Evolutionary conservation across 2,113 vertebrate genomes (phyloP), one percentile per base, ranked within the genome.

Genomic region (Apodemus speciosus): DNA sequence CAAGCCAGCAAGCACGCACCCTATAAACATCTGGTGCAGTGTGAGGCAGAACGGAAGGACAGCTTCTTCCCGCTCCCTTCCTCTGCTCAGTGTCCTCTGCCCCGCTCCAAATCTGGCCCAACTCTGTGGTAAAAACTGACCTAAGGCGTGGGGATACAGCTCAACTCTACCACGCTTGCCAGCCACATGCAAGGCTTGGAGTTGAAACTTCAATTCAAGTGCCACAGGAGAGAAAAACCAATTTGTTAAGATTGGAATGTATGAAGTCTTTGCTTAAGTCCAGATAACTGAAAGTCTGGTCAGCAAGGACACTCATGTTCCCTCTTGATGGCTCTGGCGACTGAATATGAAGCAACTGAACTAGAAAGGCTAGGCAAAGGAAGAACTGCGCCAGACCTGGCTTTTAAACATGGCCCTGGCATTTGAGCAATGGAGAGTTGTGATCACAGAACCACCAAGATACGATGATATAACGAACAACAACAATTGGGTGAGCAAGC

Each of bases 261-360:
- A 86, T 89, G 56, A 85, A 91, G 40, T 73, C 66, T 87, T 79
- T 38, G 56, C 66, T 91, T 77, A 93, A 95, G 89, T 94, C 35
- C 30, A 92, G 13, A 7, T 81, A 58, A 6, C 43, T 92, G 38
- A 91, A 85, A 14, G 46, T 84, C 75, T 95, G 38, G 38, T 20
- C 14, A 92, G 85, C 20, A 94, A 40, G n/a, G 27, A 68, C 38
- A 94, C 72, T 79, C 15, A 93, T 93, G 73, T 53, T 84, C 62
- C 27, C 64, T 87, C 18, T 40, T 73, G 32, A 81, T 68, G 23
- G 72, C 11, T 85, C 53, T 66, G 35, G 80, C 80, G 56, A 90
- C n/a, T 79, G 64, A 84, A 95, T 53, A 94, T n/a, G 53, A 40
- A 90, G 23, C 9, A 85, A 85, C 66, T 46, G 85, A 60, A 86